These are phyloP conservation scores for Basileuterus tristriatus DNA, from an alignment of 2,797 vertebrate genomes.

Conservation along the genomic window DNA sequence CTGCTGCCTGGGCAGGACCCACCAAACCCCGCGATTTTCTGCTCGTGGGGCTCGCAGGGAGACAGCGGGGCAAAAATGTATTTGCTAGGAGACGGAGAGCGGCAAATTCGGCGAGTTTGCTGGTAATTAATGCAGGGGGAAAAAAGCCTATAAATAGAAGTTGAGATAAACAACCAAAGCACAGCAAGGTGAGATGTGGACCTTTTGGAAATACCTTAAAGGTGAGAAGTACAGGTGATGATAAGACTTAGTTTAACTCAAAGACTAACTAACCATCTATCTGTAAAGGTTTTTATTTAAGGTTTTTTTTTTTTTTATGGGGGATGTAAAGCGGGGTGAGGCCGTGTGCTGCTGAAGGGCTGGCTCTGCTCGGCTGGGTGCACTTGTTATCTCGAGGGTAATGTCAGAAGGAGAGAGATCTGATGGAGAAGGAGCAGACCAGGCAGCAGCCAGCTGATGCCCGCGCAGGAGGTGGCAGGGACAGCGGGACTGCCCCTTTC, in stretches of 20 bases:
- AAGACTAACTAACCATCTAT: not conserved
- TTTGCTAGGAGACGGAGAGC: not conserved
- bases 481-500: slow-evolving; percentile 6
- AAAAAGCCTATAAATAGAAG: not conserved
- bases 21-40: fast-evolving
- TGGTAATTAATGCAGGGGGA: not conserved
- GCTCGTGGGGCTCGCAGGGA: not conserved
- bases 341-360: not conserved
- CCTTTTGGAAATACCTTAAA: not conserved
- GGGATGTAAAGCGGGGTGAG: not conserved
- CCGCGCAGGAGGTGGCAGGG: not conserved
- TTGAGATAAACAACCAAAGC: not conserved
- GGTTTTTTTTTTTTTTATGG: fast-evolving
- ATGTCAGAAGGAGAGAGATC: not conserved
- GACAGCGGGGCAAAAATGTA: not conserved
- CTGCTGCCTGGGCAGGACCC: not conserved
- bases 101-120: not conserved
- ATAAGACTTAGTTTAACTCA: not conserved
- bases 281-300: not conserved
- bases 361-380: not conserved
- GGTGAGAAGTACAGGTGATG: not conserved
- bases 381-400: not conserved
- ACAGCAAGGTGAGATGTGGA: not conserved
- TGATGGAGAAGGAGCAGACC: not conserved
- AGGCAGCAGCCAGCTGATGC: not conserved